These are phyloP conservation scores for Ptychobarbus kaznakovi DNA, from an alignment of 2,797 vertebrate genomes.

Conservation along the genomic window DNA sequence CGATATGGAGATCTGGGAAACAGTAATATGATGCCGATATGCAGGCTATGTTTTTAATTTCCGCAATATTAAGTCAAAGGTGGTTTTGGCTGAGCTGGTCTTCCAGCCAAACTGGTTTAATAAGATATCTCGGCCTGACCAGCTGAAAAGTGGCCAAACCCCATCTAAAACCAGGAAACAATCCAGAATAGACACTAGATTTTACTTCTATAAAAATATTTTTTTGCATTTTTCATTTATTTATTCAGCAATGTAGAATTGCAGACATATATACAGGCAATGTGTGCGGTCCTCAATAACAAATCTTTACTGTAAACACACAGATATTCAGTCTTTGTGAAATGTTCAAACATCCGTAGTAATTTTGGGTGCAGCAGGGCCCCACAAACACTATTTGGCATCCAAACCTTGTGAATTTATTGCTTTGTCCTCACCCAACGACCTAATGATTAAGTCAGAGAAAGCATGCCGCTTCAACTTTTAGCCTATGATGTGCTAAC, in stretches of 20 bases:
- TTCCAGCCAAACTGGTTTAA: neutral
- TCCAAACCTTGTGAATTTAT: slow-evolving; percentile 1
- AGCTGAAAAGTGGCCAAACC: neutral
- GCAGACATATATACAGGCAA: neutral
- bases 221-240: slow-evolving; percentile 8
- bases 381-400: slow-evolving; percentile 31
- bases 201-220: neutral
- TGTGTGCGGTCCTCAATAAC: slow-evolving; percentile 30
- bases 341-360: slow-evolving; percentile 54
- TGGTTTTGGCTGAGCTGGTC: neutral
- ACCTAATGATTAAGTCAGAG: slow-evolving; percentile 46
- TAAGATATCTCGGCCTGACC: neutral
- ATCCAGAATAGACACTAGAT: neutral
- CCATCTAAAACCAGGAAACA: neutral
- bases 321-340: neutral
- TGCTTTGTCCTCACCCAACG: slow-evolving; percentile 51
- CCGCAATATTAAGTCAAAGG: neutral
- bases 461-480: slow-evolving; percentile 42
- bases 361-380: slow-evolving; percentile 11
- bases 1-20: neutral
- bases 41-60: neutral
- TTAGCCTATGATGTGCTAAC: slow-evolving; percentile 37
- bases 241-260: neutral
- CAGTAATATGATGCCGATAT: neutral
- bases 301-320: slow-evolving; percentile 16